Base-by-base conservation (phyloP, 2,113 vertebrate genomes). In the Micronisus gabar region DNA sequence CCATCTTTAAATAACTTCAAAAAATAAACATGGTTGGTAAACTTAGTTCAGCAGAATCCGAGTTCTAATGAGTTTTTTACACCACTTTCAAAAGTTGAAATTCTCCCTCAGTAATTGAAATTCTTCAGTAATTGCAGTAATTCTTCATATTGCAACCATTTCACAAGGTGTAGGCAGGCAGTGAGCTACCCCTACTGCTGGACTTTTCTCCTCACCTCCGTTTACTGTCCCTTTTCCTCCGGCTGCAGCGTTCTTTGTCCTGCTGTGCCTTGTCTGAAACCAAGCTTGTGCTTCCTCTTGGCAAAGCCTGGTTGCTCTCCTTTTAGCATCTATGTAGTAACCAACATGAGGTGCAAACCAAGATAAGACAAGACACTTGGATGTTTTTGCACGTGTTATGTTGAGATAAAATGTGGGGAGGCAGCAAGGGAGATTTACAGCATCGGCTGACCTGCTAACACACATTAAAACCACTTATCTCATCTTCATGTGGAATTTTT, bases 351-450 rank as follows among this genome's bases (percentile, higher is more conserved):
- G 94, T 85, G 86, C 76, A 96, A 95, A 88, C 48, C 70, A 41
- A 96, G 97, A 95, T 93, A 97, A 95, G 86, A 70, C 27, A 90
- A 94, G 84, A 81, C 81, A 79, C 91, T 96, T 72, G 81, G 52
- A 87, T 85, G 62, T 62, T 95, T 91, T 58, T 45, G 36, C 70
- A 65, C 59, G 91, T 95, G 78, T 82, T 95, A 70, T 17, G 25
- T 68, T 56, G 86, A 97, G 86, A 95, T 93, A 96, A 97, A 89
- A 22, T 11, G 13, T 53, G 40, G 45, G 43, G 70, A 85, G 78
- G 74, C 81, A 94, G 87, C 52, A 93, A 93, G 41, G n/a, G 59
- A 93, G 86, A 91, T 93, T 95, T 95, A 81, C 61, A 92, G 48
- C 19, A 6, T 73, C 2, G 0, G 5, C 76, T 94, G 93, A 71